Percentiles rank a stretch among this genome's conserved stretches.
phyloP scores from a whole-genome alignment of 2,113 vertebrate species.

The Cnemophilus loriae region DNA sequence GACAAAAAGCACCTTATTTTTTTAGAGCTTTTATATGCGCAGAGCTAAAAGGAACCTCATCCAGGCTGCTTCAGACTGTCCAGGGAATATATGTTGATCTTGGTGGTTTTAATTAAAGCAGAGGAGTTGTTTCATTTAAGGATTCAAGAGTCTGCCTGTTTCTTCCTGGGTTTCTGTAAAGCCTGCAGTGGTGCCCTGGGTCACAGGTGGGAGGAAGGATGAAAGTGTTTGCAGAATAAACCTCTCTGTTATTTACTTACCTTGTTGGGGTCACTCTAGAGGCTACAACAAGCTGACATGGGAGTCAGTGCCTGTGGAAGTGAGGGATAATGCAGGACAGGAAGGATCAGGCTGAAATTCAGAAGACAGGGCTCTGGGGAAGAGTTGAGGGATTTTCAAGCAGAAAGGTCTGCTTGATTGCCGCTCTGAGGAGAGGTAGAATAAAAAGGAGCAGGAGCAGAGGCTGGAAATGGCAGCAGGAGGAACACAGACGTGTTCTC shows the following conservation, averaged over 20 bases:
- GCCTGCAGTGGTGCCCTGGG: background rate
- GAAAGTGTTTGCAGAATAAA: background rate
- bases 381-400: background rate
- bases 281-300: background rate
- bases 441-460: background rate
- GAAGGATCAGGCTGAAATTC: background rate
- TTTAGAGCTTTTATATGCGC: background rate
- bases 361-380: background rate
- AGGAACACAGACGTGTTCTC: accelerated
- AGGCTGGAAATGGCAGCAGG: background rate
- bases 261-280: background rate
- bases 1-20: background rate
- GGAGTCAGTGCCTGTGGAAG: background rate
- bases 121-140: background rate
- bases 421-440: background rate
- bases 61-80: background rate
- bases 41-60: background rate
- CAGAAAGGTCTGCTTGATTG: background rate
- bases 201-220: background rate
- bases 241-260: background rate
- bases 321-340: background rate
- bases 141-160: background rate
- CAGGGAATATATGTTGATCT: background rate
- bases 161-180: background rate
- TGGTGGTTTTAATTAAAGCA: background rate